A percentile compares a stretch with the other conserved stretches of the same genome.
phyloP scores from a whole-genome alignment of 2,797 vertebrate species.

The Paratrypauchen microcephalus region DNA sequence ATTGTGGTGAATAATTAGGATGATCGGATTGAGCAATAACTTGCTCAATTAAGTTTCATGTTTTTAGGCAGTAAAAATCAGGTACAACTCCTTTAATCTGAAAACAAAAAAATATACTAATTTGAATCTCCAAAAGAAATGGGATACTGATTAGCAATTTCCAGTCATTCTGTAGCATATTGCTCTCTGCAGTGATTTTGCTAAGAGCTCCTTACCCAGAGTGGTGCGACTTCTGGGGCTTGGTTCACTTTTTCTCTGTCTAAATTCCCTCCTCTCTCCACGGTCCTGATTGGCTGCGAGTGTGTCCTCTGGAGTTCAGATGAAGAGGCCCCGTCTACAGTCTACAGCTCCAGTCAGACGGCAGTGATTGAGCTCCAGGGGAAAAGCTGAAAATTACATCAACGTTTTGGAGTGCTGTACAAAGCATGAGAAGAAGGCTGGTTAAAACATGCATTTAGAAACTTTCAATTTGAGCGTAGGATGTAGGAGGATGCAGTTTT shows the following conservation, averaged over 20 bases:
- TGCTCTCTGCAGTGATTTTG: slow-evolving; percentile 19
- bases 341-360: slow-evolving; percentile 54
- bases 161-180: slow-evolving; percentile 10
- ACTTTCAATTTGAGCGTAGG: background rate
- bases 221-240: slow-evolving; percentile 27
- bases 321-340: slow-evolving; percentile 47
- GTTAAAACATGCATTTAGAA: slow-evolving; percentile 9
- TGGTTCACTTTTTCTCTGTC: slow-evolving; percentile 13
- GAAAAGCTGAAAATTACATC: slow-evolving; percentile 37
- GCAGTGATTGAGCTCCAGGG: slow-evolving; percentile 50
- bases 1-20: too few species aligned
- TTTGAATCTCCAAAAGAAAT: too few species aligned
- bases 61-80: too few species aligned
- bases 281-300: slow-evolving; percentile 11
- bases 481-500: background rate
- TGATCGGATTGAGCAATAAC: too few species aligned
- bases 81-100: too few species aligned
- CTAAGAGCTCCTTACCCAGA: slow-evolving; percentile 46
- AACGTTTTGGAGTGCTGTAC: slow-evolving; percentile 30
- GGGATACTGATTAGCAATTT: background rate
- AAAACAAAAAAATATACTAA: too few species aligned
- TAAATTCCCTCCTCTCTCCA: slow-evolving; percentile 11
- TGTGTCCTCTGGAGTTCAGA: slow-evolving; percentile 34
- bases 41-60: too few species aligned
- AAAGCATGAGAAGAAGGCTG: slow-evolving; percentile 29